Evolutionary conservation across 1,140 invertebrate species (phyloP), one percentile per base, ranked within the genome.

Genomic region (Planococcus citri): DNA sequence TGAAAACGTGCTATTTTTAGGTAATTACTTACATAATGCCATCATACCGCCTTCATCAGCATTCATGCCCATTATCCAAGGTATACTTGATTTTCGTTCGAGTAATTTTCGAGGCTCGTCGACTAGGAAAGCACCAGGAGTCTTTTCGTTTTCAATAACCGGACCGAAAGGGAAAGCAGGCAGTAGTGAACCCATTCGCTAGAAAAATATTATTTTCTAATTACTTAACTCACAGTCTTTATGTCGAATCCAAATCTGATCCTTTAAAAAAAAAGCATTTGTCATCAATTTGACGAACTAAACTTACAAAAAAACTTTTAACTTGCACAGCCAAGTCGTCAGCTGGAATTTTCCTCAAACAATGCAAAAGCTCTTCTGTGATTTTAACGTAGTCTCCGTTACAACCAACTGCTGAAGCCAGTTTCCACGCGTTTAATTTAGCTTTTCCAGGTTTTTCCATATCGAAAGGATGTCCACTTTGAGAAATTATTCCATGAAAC

Each of bases 381-480:
- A 4, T 25, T 3, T 3, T 25, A 4, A 27, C 25, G 3, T 2
- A 24, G 4, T 25, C 60, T 24, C 24, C 22, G 22, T 27, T 9
- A 25, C 60, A 64, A 4, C 25, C 25, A 22, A 27, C 25, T 2
- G 24, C 3, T 4, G 60, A 64, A 24, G 60, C 25, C 2, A 24
- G 24, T 27, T 64, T 64, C 25, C 21, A 64, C 1, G 60, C 25
- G 21, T 2, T 22, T 24, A 24, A 25, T 64, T 12, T 24, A 3
- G 60, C n/a, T n/a, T n/a, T n/a, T n/a, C 20, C 10, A n/a, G n/a
- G n/a, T 25, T 25, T 24, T 27, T 64, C 10, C 22, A 10, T 24
- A 4, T 1, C 9, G 3, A 82, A 70, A 21, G 83, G 81, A 20
- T 79, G 80, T 4, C 83, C 83, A 75, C 80, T 79, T 78, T 79